phyloP scores from a whole-genome alignment of 2,888 invertebrate genomes.

The Lingula anatina region DNA sequence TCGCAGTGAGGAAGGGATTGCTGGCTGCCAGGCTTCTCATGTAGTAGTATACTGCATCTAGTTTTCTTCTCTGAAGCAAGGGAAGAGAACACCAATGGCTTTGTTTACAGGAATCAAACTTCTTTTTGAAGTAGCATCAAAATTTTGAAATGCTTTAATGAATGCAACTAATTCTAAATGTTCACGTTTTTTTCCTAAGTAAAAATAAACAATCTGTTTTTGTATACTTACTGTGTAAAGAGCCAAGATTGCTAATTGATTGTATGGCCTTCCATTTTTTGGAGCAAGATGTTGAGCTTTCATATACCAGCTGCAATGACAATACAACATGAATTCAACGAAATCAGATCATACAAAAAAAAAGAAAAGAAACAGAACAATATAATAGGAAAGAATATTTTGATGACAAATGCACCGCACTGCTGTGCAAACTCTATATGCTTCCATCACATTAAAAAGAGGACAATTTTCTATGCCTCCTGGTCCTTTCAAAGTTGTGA shows the following conservation, averaged over 20 bases:
- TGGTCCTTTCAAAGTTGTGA: constrained; percentile 72
- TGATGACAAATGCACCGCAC: too few species aligned
- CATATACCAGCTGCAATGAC: constrained; percentile 69
- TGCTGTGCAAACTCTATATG: too few species aligned
- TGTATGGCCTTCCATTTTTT: constrained; percentile 90
- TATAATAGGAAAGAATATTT: too few species aligned
- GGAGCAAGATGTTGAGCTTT: constrained; percentile 91
- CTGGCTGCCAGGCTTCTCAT: constrained; percentile 92
- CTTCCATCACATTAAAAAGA: too few species aligned
- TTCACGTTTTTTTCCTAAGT: neutral
- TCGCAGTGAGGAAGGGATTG: constrained; percentile 87
- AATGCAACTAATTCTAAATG: neutral
- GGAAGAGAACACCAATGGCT: neutral
- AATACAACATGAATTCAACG: constrained; percentile 2
- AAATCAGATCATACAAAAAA: too few species aligned
- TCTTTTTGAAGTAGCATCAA: neutral
- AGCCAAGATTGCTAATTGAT: constrained; percentile 87
- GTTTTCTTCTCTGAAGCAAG: constrained; percentile 72
- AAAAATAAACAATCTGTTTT: neutral
- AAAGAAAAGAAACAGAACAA: neutral
- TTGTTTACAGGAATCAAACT: neutral
- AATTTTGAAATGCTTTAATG: neutral
- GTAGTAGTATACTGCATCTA: constrained; percentile 95
- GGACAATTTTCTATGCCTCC: too few species aligned
- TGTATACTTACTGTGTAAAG: constrained; percentile 54